phyloP scores from a whole-genome alignment of 1,140 invertebrate species.

The Drosophila orena region DNA sequence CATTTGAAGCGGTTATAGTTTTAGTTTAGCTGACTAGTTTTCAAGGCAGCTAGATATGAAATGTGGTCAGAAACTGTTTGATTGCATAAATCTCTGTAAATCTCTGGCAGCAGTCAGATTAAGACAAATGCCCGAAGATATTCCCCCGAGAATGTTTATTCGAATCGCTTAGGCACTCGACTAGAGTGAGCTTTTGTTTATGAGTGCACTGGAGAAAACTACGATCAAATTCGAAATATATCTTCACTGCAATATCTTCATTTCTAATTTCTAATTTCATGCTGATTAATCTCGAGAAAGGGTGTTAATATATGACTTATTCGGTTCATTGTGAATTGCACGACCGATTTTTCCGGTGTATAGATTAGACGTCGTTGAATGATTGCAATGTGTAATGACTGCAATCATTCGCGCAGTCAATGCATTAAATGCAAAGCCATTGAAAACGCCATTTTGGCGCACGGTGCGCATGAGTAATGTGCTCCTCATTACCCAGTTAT shows the following conservation, averaged over 20 bases:
- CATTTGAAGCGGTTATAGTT: slow-evolving; percentile 23
- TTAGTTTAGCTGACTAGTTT: slow-evolving; percentile 11
- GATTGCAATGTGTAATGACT: background rate
- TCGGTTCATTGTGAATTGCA: no score
- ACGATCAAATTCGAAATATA: no score
- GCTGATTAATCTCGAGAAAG: no score
- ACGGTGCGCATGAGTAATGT: slow-evolving; percentile 69
- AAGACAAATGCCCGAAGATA: background rate
- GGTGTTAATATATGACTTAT: no score
- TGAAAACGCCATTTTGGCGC: slow-evolving; percentile 16
- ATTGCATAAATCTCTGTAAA: slow-evolving; percentile 41
- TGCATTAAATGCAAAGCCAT: slow-evolving; percentile 20
- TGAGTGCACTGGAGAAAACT: slow-evolving; percentile 1
- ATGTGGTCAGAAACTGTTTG: slow-evolving; percentile 24
- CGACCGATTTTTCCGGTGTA: background rate
- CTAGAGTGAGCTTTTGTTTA: slow-evolving; percentile 26
- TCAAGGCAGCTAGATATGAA: slow-evolving; percentile 30
- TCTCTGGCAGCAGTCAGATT: slow-evolving; percentile 11
- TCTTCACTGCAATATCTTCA: no score
- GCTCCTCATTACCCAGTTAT: slow-evolving; percentile 24
- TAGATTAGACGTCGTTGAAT: background rate
- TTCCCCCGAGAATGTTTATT: slow-evolving; percentile 21
- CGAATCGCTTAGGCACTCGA: slow-evolving; percentile 15
- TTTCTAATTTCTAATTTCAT: no score
- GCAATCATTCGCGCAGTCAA: slow-evolving; percentile 24